These are phyloP conservation scores for Silurus lanzhouensis DNA, from an alignment of 2,797 vertebrate genomes.

Conservation along the genomic window DNA sequence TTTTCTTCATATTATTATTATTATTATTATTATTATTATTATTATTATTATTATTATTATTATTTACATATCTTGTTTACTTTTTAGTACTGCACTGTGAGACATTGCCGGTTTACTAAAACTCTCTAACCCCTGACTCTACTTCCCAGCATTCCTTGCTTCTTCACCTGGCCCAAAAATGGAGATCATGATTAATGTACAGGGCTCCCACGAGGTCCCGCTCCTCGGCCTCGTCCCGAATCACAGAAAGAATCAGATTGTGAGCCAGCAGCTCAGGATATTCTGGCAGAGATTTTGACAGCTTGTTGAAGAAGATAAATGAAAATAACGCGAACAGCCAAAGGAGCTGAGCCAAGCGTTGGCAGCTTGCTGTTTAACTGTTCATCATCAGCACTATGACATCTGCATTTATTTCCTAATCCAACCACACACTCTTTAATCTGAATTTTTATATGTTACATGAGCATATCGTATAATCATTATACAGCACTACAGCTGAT, in stretches of 20 bases:
- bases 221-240: slow-evolving; percentile 64
- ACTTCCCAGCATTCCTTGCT: slow-evolving; percentile 55
- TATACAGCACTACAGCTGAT: neutral
- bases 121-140: slow-evolving; percentile 56
- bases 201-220: slow-evolving; percentile 62
- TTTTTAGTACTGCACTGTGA: slow-evolving; percentile 51
- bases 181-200: slow-evolving; percentile 65
- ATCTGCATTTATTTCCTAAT: slow-evolving; percentile 30
- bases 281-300: slow-evolving; percentile 62
- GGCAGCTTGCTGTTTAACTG: slow-evolving; percentile 25
- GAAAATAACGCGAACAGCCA: slow-evolving; percentile 41
- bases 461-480: neutral
- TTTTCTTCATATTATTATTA: neutral
- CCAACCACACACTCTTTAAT: neutral
- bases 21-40: slow-evolving; percentile 13
- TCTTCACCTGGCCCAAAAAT: slow-evolving; percentile 64
- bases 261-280: slow-evolving; percentile 51
- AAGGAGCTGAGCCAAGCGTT: slow-evolving; percentile 39
- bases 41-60: slow-evolving; percentile 56
- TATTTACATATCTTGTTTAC: slow-evolving; percentile 61
- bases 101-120: slow-evolving; percentile 54
- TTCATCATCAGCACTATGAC: slow-evolving; percentile 5
- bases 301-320: slow-evolving; percentile 60
- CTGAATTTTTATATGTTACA: neutral
- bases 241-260: slow-evolving; percentile 65